phyloP scores from a whole-genome alignment of 2,888 invertebrate species.

The Macrophya alboannulata region DNA sequence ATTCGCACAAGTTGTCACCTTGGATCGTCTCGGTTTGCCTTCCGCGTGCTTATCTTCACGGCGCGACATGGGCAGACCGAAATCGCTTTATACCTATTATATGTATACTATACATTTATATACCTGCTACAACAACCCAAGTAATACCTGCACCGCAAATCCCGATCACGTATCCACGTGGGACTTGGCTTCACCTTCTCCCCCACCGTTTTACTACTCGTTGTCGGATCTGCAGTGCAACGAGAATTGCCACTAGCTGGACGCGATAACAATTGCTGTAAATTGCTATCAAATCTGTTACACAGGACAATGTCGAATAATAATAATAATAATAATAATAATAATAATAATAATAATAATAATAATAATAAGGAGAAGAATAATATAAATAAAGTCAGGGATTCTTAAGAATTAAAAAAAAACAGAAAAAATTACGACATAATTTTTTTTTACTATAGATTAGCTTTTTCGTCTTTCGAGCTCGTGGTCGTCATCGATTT shows the following conservation, averaged over 20 bases:
- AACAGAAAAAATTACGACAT: background rate
- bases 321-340: background rate
- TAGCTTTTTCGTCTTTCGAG: background rate
- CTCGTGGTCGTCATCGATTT: background rate
- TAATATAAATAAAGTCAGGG: background rate
- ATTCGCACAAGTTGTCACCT: slow-evolving; percentile 48
- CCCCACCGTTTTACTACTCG: slow-evolving; percentile 1
- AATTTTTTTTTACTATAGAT: background rate
- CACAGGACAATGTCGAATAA: background rate
- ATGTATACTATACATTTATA: background rate
- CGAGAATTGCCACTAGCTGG: background rate
- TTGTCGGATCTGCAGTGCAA: background rate
- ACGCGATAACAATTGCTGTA: slow-evolving; percentile 36
- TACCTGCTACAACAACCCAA: background rate
- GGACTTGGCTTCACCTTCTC: slow-evolving; percentile 7
- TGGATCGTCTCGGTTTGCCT: slow-evolving; percentile 44
- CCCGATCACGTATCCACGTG: slow-evolving; percentile 43
- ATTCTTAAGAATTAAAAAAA: background rate
- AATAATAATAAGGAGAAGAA: background rate
- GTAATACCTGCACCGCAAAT: slow-evolving; percentile 9
- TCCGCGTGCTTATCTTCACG: slow-evolving; percentile 61
- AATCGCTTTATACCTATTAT: slow-evolving; percentile 60
- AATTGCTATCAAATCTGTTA: background rate
- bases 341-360: background rate
- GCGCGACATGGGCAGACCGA: slow-evolving; percentile 57